Percentiles rank a stretch among this genome's conserved stretches.
Conservation (phyloP, 2,797 vertebrate species). For the Valencia hispanica region DNA sequence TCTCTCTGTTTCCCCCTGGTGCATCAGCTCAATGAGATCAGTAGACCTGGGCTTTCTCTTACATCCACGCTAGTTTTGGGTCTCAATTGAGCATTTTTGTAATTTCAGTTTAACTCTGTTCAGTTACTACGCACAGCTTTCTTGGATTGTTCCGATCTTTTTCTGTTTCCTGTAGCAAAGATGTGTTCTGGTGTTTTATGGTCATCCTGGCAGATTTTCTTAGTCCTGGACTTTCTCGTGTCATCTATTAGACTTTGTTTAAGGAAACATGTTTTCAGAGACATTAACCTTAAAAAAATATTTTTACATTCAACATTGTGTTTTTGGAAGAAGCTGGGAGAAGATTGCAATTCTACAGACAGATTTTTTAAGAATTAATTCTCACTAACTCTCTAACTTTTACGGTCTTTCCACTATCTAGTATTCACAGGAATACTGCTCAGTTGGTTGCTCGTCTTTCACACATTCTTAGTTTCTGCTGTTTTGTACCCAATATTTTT, state of each 20-base stretch:
- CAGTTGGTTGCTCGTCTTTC: neutral
- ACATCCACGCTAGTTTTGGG: slow-evolving; percentile 23
- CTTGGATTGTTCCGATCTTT: slow-evolving; percentile 41
- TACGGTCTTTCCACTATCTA: slow-evolving; percentile 18
- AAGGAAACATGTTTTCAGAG: neutral
- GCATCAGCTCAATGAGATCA: slow-evolving; percentile 53
- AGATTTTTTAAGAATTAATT: neutral
- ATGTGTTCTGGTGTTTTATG: slow-evolving; percentile 37
- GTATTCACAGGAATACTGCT: slow-evolving; percentile 15
- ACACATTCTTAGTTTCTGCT: neutral
- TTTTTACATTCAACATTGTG: neutral
- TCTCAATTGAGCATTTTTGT: slow-evolving; percentile 43
- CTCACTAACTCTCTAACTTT: too few species aligned
- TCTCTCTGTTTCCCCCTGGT: slow-evolving; percentile 22
- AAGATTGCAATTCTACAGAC: too few species aligned
- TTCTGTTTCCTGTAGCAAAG: slow-evolving; percentile 6
- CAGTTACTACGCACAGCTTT: slow-evolving; percentile 37
- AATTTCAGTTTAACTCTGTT: slow-evolving; percentile 27
- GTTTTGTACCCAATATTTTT: neutral
- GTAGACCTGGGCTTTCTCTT: slow-evolving; percentile 54
- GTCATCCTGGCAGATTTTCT: slow-evolving; percentile 26
- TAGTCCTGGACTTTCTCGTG: neutral
- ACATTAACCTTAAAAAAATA: neutral
- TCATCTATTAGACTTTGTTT: neutral
- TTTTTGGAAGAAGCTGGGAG: too few species aligned